Evolutionary conservation across 2,797 vertebrate genomes (phyloP).

Genomic region (Phyllotis vaccarum): DNA sequence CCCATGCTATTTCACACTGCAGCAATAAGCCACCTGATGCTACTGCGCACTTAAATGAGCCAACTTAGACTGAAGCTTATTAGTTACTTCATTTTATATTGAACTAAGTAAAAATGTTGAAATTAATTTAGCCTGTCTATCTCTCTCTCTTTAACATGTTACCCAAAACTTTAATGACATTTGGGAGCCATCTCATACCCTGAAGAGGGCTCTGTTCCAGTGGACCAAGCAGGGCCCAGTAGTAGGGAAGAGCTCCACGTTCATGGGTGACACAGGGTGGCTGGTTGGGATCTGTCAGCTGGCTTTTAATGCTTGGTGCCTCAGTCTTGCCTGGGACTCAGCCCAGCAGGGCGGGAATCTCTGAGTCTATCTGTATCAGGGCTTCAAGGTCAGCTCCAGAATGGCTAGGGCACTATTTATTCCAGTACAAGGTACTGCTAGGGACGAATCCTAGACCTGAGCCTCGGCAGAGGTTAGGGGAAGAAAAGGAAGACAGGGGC

Average conservation of each 20-base stretch:
- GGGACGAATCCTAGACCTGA: background rate
- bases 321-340: background rate
- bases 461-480: background rate
- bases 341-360: background rate
- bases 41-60: background rate
- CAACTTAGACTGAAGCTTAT: background rate
- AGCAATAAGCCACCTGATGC: fast-evolving
- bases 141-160: background rate
- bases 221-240: background rate
- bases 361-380: background rate
- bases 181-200: background rate
- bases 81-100: background rate
- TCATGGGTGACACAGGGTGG: background rate
- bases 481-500: background rate
- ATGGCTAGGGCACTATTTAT: background rate
- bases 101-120: background rate
- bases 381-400: background rate
- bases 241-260: background rate
- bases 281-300: background rate
- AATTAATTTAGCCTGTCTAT: background rate
- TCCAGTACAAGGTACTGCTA: background rate
- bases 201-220: background rate
- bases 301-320: background rate
- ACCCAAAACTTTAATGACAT: background rate
- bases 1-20: fast-evolving